Base-by-base conservation (phyloP, 2,888 invertebrate genomes). In the Microchrysa polita region DNA sequence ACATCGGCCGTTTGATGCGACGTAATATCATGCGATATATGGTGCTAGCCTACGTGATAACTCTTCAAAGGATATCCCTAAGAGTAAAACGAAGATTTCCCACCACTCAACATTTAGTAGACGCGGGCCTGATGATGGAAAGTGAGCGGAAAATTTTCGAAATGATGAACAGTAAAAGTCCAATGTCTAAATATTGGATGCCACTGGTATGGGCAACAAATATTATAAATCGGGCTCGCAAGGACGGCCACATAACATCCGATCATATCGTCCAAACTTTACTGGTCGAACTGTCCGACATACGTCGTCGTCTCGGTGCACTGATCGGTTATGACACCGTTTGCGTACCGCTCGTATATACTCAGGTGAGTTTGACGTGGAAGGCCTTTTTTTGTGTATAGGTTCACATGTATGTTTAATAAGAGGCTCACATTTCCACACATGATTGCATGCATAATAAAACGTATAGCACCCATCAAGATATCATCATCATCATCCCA, bases 261-360 rank as follows among this genome's bases (percentile, higher is more conserved):
- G 97, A 97, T 84, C 96, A 96, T 80, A 94, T 97, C 77, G 94
- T 97, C 10, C 95, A 96, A 85, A 96, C 96, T 1, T 88, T 97
- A 76, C 87, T 96, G 73, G 91, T 93, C 77, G 96, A 96, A 83
- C 87, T 97, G 73, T 96, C 96, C 4, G 94, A 95, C 81, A 96
- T 96, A 79, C 87, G 97, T 80, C 87, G 93, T 80, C 86, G 94
- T 78, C 86, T 95, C 77, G 95, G 95, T 74, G 92, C 92, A 34
- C 88, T 95, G 48, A 95, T 95, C 81, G 94, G 95, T 73, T 95
- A 95, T 83, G 95, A 95, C 85, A 95, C 94, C 65, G 95, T 96
- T 79, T 94, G 94, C 85, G 95, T 96, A 78, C 96, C 96, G 72
- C 88, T 96, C 73, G 95, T 96, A 74, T 96, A 96, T 83, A 95